Evolutionary conservation across 2,113 vertebrate species (phyloP).

Genomic region (Puma concolor): DNA sequence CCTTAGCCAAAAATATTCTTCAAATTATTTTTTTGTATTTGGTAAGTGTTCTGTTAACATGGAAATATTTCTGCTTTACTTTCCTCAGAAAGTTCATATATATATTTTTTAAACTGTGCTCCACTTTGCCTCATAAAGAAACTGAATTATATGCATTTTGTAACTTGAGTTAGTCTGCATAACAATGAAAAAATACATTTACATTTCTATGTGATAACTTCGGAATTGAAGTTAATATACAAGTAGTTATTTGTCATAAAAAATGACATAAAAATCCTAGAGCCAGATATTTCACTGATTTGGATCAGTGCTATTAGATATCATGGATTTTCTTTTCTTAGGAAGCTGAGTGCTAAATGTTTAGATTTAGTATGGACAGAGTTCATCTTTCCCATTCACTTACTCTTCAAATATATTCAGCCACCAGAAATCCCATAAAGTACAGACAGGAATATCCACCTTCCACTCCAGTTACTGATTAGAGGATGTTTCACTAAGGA

Average conservation of each 20-base stretch:
- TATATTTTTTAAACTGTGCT: not conserved
- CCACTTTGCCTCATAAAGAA: not conserved
- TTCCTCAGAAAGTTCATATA: not conserved
- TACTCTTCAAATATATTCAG: not conserved
- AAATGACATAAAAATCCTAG: not conserved
- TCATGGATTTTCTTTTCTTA: not conserved
- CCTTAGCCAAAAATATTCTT: slow-evolving; percentile 41
- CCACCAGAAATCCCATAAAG: not conserved
- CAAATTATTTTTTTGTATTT: slow-evolving; percentile 49
- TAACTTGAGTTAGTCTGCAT: not conserved
- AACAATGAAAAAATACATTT: not conserved
- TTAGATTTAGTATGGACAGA: not conserved
- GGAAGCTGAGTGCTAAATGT: not conserved
- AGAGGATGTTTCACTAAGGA: not conserved
- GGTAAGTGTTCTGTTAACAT: slow-evolving; percentile 47
- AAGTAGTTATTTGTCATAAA: not conserved
- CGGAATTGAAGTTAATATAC: not conserved
- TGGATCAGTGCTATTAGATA: not conserved
- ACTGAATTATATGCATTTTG: not conserved
- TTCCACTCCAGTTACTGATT: not conserved
- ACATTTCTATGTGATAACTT: not conserved
- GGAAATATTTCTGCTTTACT: slow-evolving; percentile 54
- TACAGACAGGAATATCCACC: not conserved
- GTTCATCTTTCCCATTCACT: not conserved
- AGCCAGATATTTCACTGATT: not conserved